Evolutionary conservation across 30 jellyfish, hydroid and myxozoan genomes (phyloP).

Genomic region (Aurelia sp.): DNA sequence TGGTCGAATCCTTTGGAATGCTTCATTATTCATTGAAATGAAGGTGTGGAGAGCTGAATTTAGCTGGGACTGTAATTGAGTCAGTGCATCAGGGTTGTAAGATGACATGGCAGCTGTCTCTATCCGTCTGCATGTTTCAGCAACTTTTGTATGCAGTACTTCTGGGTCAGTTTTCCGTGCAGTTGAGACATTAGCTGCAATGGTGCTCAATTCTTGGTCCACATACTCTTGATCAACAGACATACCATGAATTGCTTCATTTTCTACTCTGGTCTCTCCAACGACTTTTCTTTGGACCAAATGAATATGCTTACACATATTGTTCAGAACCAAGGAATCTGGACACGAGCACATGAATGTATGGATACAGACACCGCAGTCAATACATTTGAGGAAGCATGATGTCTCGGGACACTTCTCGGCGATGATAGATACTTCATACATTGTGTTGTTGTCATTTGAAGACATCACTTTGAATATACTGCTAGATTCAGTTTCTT

Average conservation of each 20-base stretch:
- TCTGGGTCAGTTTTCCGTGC: not conserved
- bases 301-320: slow-evolving; percentile 28
- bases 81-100: slow-evolving; percentile 13
- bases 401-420: not conserved
- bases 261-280: not conserved
- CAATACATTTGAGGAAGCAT: not conserved
- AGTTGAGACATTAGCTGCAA: slow-evolving; percentile 5
- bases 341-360: slow-evolving; percentile 23
- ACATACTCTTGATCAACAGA: slow-evolving; percentile 3
- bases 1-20: not conserved
- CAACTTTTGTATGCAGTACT: not conserved
- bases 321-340: slow-evolving; percentile 14
- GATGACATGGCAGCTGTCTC: not conserved
- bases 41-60: not conserved
- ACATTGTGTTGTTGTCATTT: not conserved
- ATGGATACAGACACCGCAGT: slow-evolving; percentile 9
- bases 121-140: slow-evolving; percentile 1
- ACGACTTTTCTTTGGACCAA: not conserved
- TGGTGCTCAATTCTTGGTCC: not conserved
- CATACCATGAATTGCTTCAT: slow-evolving; percentile 12
- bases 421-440: not conserved
- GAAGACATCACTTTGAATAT: not conserved
- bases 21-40: slow-evolving; percentile 8
- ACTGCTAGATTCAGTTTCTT: not conserved
- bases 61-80: not conserved